Evolutionary conservation across 1,140 invertebrate genomes (phyloP).

Genomic region (Antheraea pernyi): DNA sequence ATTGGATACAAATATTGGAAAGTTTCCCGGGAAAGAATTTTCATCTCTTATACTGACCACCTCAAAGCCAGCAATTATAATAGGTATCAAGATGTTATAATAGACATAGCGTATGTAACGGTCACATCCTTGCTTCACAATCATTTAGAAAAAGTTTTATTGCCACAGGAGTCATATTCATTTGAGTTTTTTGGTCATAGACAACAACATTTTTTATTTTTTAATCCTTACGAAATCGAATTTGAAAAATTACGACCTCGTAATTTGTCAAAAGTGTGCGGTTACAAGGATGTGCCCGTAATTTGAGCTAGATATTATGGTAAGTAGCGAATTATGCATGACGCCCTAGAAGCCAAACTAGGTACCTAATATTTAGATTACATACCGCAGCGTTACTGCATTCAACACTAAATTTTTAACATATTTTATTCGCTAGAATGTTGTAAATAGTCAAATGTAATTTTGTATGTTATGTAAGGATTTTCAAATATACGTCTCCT

Average conservation of each 20-base stretch:
- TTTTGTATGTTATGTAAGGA: constrained; percentile 74
- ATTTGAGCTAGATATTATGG: constrained; percentile 36
- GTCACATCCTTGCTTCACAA: neutral
- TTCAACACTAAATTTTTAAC: constrained; percentile 54
- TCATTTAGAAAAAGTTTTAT: neutral
- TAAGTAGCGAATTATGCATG: constrained; percentile 62
- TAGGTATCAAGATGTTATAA: constrained; percentile 4
- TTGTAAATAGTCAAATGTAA: constrained; percentile 75
- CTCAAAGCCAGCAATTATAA: constrained; percentile 15
- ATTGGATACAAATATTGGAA: neutral
- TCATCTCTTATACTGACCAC: constrained; percentile 16
- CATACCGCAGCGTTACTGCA: constrained; percentile 40
- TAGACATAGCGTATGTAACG: constrained; percentile 9
- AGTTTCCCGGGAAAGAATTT: neutral
- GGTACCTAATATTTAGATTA: constrained; percentile 51
- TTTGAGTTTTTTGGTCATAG: too few species aligned
- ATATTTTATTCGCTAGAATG: constrained; percentile 55
- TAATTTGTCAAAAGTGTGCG: too few species aligned
- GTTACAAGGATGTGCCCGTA: neutral
- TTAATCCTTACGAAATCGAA: too few species aligned
- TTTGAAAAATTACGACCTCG: too few species aligned
- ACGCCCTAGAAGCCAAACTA: constrained; percentile 61
- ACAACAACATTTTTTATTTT: neutral
- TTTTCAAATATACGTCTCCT: constrained; percentile 70
- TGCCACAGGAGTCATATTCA: too few species aligned